These are phyloP conservation scores for Papilio helenus DNA, from an alignment of 1,140 invertebrate species.

Conservation along the genomic window DNA sequence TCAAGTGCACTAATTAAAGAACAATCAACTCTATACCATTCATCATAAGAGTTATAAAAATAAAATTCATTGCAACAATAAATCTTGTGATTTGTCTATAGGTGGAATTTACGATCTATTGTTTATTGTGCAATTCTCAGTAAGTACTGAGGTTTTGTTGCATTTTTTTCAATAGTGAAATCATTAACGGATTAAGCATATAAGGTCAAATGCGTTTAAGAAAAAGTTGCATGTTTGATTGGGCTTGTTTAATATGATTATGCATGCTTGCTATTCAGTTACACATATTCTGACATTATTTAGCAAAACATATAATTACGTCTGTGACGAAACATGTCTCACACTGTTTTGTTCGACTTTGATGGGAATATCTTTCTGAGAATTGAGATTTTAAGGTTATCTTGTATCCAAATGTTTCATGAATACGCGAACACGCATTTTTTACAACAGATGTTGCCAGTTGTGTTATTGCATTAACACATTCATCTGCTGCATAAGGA, in stretches of 20 bases:
- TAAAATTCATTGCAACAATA: constrained; percentile 57
- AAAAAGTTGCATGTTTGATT: constrained; percentile 42
- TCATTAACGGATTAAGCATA: constrained; percentile 48
- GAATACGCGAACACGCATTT: neutral
- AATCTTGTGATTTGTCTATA: constrained; percentile 69
- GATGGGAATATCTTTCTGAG: constrained; percentile 39
- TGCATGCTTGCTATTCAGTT: constrained; percentile 18
- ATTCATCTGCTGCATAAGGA: neutral
- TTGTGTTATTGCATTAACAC: neutral
- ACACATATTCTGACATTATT: constrained; percentile 33
- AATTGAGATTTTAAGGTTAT: constrained; percentile 38
- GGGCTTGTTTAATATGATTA: constrained; percentile 42
- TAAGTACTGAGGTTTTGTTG: constrained; percentile 32
- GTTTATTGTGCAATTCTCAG: constrained; percentile 50
- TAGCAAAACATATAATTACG: constrained; percentile 37
- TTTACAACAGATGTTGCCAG: neutral
- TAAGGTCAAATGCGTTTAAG: constrained; percentile 49
- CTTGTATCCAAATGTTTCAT: constrained; percentile 26
- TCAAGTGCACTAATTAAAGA: constrained; percentile 32
- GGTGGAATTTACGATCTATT: constrained; percentile 67
- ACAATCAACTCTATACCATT: constrained; percentile 34
- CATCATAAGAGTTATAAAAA: constrained; percentile 39
- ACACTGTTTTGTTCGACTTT: constrained; percentile 28
- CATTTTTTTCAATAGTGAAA: constrained; percentile 14
- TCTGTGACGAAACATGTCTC: constrained; percentile 35